Evolutionary conservation across 2,113 vertebrate genomes (phyloP), one percentile per base, ranked within the genome.

Genomic region (Callipepla squamata): DNA sequence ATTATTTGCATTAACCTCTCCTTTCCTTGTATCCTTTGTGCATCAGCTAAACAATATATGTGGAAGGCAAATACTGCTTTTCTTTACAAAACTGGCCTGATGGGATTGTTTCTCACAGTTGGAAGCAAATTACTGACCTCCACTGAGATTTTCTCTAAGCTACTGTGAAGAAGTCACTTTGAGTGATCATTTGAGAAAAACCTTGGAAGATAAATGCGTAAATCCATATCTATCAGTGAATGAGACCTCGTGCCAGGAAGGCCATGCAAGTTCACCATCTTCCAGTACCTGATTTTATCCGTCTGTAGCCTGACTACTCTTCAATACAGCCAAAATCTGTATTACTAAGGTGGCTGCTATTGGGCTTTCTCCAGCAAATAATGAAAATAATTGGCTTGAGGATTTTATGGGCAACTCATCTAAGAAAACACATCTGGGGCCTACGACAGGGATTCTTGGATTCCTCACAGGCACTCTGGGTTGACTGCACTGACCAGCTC

Each of bases 331-430:
- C 53, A 59, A 87, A 72, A 70, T 47, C 51, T 34, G 15, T 30
- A 55, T 23, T 57, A 51, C 5, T 34, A n/a, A 75, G 21, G 26
- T 28, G 42, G 20, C 17, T 28, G 0, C 0, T 53, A 44, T 13
- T 73, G 40, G 30, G 38, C 40, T 58, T 81, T 66, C 75, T 62
- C 36, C 44, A 57, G 62, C 25, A 89, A 68, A 69, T 15, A 88
- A 67, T 1, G 38, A 20, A 15, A 61, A 69, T 40, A 53, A 77
- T 4, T 38, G 16, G 18, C 30, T 68, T 88, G 47, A 70, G 32
- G 80, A 74, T 57, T 51, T 65, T 66, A 79, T 10, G 16, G 40
- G 22, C 9, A 67, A 70, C 63, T 88, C 57, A 44, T 65, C 34
- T 65, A 45, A 20, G 45, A 80, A 87, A 87, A 67, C 1, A 0